These are phyloP conservation scores for Dermolepida albohirtum DNA, from an alignment of 2,888 invertebrate genomes.

Conservation along the genomic window DNA sequence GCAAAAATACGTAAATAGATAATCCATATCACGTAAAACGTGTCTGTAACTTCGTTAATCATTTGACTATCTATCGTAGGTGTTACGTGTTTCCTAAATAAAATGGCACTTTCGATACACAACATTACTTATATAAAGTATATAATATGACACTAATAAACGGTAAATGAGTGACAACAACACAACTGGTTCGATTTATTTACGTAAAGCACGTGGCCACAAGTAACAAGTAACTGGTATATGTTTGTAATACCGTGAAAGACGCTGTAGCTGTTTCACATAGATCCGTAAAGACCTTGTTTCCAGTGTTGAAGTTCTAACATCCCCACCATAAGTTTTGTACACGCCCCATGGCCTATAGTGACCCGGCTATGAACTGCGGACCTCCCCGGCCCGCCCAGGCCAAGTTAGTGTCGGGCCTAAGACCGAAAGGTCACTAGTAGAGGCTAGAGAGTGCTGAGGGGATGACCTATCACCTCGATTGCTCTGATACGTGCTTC, in stretches of 20 bases:
- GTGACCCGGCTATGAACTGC: constrained; percentile 66
- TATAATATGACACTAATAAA: constrained; percentile 17
- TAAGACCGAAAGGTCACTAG: constrained; percentile 67
- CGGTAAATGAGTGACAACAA: constrained; percentile 9
- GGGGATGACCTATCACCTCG: constrained; percentile 67
- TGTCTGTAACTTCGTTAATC: no score
- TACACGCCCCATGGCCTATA: constrained; percentile 66
- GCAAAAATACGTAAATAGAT: no score
- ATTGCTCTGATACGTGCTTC: constrained; percentile 59
- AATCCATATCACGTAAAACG: no score
- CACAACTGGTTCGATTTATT: constrained; percentile 16
- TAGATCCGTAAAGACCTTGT: constrained; percentile 35
- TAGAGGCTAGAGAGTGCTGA: constrained; percentile 67
- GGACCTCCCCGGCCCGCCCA: constrained; percentile 66
- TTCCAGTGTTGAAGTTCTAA: constrained; percentile 27
- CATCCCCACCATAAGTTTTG: constrained; percentile 51
- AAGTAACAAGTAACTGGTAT: constrained; percentile 43
- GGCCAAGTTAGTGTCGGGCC: constrained; percentile 66
- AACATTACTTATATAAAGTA: not conserved
- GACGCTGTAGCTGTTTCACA: constrained; percentile 30
- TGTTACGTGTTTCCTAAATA: no score
- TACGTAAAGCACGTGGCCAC: constrained; percentile 41
- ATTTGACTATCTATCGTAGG: no score
- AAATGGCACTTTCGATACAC: constrained; percentile 11
- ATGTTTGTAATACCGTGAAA: constrained; percentile 34